phyloP scores from a whole-genome alignment of 92 coral and sea anemone genomes.

The Bergia puertoricense region DNA sequence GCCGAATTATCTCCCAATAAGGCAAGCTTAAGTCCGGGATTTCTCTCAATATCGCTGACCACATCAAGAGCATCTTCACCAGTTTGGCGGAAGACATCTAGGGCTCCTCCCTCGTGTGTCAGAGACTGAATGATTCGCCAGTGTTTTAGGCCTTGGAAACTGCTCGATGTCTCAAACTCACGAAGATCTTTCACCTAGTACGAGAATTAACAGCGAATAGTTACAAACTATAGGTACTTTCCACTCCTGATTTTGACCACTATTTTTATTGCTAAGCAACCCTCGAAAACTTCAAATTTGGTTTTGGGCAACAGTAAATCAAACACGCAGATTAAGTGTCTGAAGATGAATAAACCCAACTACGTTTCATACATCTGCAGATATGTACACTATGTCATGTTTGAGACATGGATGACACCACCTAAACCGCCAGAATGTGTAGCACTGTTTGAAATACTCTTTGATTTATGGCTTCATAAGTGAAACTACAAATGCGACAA shows the following conservation, averaged over 20 bases:
- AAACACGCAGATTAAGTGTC: neutral
- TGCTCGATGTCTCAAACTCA: constrained; percentile 69
- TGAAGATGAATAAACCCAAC: too few species aligned
- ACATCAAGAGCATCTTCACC: constrained; percentile 54
- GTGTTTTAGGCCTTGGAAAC: constrained; percentile 70
- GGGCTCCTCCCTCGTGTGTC: constrained; percentile 54
- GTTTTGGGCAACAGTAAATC: too few species aligned
- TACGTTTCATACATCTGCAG: too few species aligned
- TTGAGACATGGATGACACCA: too few species aligned
- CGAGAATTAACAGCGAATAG: neutral
- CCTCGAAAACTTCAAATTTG: too few species aligned
- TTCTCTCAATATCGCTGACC: constrained; percentile 53
- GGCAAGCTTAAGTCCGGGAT: constrained; percentile 71
- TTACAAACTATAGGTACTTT: neutral
- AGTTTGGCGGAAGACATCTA: constrained; percentile 51
- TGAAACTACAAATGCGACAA: too few species aligned
- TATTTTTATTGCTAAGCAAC: too few species aligned
- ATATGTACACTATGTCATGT: too few species aligned
- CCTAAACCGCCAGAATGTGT: neutral
- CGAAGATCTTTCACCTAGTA: constrained; percentile 62
- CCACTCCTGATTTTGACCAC: too few species aligned
- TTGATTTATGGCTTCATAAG: too few species aligned
- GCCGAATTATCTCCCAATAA: constrained; percentile 72
- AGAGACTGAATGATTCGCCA: constrained; percentile 69
- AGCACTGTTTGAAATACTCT: too few species aligned